These are phyloP conservation scores for Gasteruption jaculator DNA, from an alignment of 2,888 invertebrate species.

Conservation along the genomic window DNA sequence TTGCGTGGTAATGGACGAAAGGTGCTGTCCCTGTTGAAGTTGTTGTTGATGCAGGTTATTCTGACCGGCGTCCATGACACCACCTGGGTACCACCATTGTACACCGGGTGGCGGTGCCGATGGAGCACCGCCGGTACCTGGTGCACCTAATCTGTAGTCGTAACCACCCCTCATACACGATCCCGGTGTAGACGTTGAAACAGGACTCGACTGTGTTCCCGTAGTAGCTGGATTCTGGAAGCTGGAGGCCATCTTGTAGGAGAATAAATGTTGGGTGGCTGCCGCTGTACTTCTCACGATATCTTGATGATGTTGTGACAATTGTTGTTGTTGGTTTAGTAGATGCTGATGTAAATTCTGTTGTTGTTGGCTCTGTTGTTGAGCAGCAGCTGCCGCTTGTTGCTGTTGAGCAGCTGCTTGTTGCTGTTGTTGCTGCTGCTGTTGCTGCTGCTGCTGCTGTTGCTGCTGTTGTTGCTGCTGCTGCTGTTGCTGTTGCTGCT, in stretches of 20 bases:
- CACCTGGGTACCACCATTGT: slow-evolving; percentile 75
- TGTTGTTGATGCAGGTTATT: slow-evolving; percentile 61
- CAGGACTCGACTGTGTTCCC: slow-evolving; percentile 61
- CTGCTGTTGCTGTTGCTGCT: slow-evolving; percentile 55
- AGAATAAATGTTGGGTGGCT: slow-evolving; percentile 71
- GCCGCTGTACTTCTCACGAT: slow-evolving; percentile 59
- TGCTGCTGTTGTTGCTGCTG: slow-evolving; percentile 53
- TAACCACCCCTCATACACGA: slow-evolving; percentile 53
- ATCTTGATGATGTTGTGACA: slow-evolving; percentile 50
- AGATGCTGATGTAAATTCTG: slow-evolving; percentile 45
- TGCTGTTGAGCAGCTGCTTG: slow-evolving; percentile 54
- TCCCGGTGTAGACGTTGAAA: slow-evolving; percentile 61
- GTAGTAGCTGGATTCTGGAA: slow-evolving; percentile 71
- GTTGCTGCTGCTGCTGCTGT: slow-evolving; percentile 51
- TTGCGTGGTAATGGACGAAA: slow-evolving; percentile 47
- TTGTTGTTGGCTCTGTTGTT: slow-evolving; percentile 57
- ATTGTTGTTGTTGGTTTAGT: slow-evolving; percentile 35
- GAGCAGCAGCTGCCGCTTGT: slow-evolving; percentile 50
- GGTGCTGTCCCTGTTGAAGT: slow-evolving; percentile 53
- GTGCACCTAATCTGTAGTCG: slow-evolving; percentile 68
- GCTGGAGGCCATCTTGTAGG: slow-evolving; percentile 82
- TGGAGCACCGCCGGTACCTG: slow-evolving; percentile 47
- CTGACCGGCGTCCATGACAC: slow-evolving; percentile 58
- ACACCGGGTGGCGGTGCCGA: slow-evolving; percentile 54
- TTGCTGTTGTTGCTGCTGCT: slow-evolving; percentile 56